phyloP scores from a whole-genome alignment of 2,888 invertebrate genomes.

The Tipula confusa region DNA sequence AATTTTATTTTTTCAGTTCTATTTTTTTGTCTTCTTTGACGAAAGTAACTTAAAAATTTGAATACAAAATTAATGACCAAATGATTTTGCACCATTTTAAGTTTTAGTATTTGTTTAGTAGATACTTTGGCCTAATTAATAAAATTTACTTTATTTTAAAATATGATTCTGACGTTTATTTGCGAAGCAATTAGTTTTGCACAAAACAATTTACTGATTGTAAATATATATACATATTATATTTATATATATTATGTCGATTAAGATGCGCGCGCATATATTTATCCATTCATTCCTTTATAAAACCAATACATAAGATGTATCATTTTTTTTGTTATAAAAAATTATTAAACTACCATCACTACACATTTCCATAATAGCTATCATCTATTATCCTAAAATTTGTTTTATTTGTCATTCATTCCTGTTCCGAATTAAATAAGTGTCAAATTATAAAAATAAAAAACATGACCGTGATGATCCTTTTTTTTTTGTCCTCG shows the following conservation, averaged over 20 bases:
- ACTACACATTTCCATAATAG: neutral
- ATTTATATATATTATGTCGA: neutral
- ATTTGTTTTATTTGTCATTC: neutral
- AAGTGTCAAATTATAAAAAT: neutral
- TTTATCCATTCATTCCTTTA: neutral
- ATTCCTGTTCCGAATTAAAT: neutral
- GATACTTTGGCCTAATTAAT: too few species aligned
- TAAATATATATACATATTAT: too few species aligned
- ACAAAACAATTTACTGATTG: too few species aligned
- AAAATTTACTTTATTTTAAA: too few species aligned
- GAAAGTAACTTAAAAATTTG: too few species aligned
- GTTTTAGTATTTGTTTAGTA: too few species aligned
- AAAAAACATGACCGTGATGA: neutral
- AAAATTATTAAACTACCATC: neutral
- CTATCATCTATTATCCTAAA: neutral
- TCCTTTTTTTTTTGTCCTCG: neutral
- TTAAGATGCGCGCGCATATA: neutral
- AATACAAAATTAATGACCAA: too few species aligned
- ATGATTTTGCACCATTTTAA: too few species aligned
- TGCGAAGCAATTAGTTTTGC: too few species aligned
- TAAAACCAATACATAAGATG: neutral
- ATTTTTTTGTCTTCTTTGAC: too few species aligned
- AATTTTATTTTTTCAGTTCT: too few species aligned
- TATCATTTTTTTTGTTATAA: neutral
- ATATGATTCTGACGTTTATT: too few species aligned